These are phyloP conservation scores for Atractosteus spatula DNA, from an alignment of 2,113 vertebrate species.

Conservation along the genomic window DNA sequence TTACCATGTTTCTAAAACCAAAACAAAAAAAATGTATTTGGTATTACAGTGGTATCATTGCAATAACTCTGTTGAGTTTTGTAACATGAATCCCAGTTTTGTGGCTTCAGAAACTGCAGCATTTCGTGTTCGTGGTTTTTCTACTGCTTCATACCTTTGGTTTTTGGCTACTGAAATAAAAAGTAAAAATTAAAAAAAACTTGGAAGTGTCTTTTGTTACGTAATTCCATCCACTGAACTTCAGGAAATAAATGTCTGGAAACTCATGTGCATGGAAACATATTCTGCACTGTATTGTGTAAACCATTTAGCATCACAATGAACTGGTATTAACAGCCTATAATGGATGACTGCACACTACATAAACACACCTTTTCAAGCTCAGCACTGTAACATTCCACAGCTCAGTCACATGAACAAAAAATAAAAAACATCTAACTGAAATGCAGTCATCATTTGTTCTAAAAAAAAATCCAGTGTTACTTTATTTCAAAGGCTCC, in stretches of 20 bases:
- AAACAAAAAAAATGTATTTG: conserved; percentile 45
- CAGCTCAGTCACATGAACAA: no score
- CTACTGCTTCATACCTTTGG: conserved; percentile 65
- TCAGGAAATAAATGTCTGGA: background rate
- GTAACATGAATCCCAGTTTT: conserved; percentile 60
- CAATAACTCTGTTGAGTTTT: conserved; percentile 68
- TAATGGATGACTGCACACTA: no score
- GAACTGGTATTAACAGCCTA: no score
- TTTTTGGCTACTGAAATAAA: conserved; percentile 66
- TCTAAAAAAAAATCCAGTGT: no score
- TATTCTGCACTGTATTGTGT: no score
- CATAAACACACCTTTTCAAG: no score
- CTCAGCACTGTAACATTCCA: no score
- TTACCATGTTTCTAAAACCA: conserved; percentile 55
- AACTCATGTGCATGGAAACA: no score
- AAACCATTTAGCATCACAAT: no score
- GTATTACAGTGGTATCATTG: conserved; percentile 64
- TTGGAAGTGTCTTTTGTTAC: conserved; percentile 2
- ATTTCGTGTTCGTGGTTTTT: conserved; percentile 63
- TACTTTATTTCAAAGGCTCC: no score
- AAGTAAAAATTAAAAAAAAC: conserved; percentile 40
- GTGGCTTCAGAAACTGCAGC: conserved; percentile 64
- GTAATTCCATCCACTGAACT: background rate
- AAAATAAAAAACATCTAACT: no score
- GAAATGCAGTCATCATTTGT: no score